A percentile compares a stretch with the other conserved stretches of the same genome.
These are phyloP conservation scores for Pammene aurita DNA, from an alignment of 2,888 invertebrate genomes.

Conservation along the genomic window DNA sequence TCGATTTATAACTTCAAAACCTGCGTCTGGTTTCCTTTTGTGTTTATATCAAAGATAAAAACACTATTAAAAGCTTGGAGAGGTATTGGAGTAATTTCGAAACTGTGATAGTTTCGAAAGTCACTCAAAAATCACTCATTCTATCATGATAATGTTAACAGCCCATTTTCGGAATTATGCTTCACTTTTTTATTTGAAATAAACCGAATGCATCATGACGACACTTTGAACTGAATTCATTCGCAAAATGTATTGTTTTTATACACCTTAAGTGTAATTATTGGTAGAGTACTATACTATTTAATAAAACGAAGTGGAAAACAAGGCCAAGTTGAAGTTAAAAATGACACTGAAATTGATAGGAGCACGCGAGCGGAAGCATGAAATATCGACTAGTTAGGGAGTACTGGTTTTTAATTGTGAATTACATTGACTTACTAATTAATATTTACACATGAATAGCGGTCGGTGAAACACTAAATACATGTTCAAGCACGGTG, in stretches of 20 bases:
- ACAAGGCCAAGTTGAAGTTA: conserved; percentile 34
- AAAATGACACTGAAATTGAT: conserved; percentile 32
- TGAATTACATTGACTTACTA: conserved; percentile 17
- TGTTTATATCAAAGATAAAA: too few relatives aligned
- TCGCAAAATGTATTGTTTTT: background rate
- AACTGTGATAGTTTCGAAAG: too few relatives aligned
- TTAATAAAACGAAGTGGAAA: conserved; percentile 27
- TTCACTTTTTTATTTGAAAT: background rate
- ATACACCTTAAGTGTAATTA: background rate
- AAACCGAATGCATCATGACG: background rate
- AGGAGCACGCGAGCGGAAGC: conserved; percentile 31
- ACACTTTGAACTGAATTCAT: background rate
- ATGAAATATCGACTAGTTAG: conserved; percentile 29
- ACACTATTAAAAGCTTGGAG: too few relatives aligned
- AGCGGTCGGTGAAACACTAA: too few relatives aligned
- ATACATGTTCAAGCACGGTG: too few relatives aligned
- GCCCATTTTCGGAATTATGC: too few relatives aligned
- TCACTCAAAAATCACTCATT: too few relatives aligned
- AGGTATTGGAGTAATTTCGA: too few relatives aligned
- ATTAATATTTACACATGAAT: background rate
- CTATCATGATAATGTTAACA: too few relatives aligned
- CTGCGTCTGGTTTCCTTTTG: too few relatives aligned
- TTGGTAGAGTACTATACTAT: background rate
- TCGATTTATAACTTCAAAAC: too few relatives aligned
- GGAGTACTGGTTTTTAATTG: conserved; percentile 24